A percentile compares a stretch with the other conserved stretches of the same genome.
Evolutionary conservation across 2,797 vertebrate genomes (phyloP).

Genomic region (Acrossocheilus fasciatus): DNA sequence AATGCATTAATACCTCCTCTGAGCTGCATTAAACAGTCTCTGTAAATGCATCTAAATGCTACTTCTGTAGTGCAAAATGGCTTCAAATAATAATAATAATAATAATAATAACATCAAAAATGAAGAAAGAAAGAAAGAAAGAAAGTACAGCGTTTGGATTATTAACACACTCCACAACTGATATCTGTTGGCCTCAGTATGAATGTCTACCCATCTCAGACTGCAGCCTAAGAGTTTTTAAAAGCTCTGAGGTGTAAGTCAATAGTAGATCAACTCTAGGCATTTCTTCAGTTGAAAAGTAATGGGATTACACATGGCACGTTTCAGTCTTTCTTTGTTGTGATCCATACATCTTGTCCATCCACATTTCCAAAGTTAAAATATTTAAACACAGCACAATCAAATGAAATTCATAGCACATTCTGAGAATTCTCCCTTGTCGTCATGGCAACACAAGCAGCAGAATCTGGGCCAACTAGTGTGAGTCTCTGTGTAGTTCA

Average conservation of each 20-base stretch:
- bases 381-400: conserved; percentile 3
- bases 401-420: conserved; percentile 32
- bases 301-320: background rate
- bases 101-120: background rate
- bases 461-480: conserved; percentile 43
- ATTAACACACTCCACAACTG: background rate
- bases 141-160: background rate
- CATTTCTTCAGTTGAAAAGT: conserved; percentile 1
- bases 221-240: background rate
- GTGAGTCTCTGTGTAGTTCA: conserved; percentile 11
- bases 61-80: background rate
- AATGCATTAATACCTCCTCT: background rate
- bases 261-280: background rate
- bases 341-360: background rate
- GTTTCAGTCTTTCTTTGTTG: background rate
- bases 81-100: background rate
- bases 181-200: background rate
- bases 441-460: conserved; percentile 68
- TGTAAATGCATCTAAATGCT: background rate
- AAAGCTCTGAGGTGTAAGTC: conserved; percentile 8
- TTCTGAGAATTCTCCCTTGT: conserved; percentile 50
- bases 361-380: background rate
- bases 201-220: background rate
- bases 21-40: background rate
- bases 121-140: background rate